These are phyloP conservation scores for Pelecanoides urinatrix DNA, from an alignment of 2,113 vertebrate species.

Conservation along the genomic window DNA sequence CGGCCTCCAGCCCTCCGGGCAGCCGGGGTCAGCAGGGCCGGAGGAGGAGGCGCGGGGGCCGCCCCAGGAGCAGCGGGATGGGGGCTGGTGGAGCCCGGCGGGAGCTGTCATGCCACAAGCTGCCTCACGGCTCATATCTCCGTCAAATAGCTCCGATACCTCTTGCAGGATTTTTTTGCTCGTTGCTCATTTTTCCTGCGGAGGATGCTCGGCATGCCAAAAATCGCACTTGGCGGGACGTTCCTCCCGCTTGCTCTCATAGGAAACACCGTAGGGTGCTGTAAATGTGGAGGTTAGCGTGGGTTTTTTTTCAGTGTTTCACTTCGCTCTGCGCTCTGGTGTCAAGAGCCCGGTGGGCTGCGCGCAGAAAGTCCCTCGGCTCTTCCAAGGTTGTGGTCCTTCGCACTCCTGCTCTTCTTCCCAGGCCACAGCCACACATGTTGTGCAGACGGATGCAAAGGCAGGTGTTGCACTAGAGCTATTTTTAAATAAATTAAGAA, in stretches of 20 bases:
- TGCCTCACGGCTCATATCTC: background rate
- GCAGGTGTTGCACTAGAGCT: background rate
- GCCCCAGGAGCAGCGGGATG: background rate
- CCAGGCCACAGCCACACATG: accelerated
- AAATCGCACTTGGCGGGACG: accelerated
- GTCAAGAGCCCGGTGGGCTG: background rate
- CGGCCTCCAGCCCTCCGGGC: background rate
- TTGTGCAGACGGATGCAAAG: accelerated
- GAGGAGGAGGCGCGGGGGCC: background rate
- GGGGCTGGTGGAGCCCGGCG: background rate
- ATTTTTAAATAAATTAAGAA: background rate
- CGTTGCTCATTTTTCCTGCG: background rate
- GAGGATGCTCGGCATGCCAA: background rate
- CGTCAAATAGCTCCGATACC: too few relatives aligned
- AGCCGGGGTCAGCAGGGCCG: background rate
- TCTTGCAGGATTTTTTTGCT: background rate
- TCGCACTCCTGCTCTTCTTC: background rate
- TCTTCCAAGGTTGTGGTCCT: background rate
- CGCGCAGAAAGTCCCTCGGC: accelerated
- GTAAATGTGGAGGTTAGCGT: accelerated
- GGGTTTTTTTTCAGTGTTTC: too few relatives aligned
- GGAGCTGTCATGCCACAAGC: background rate
- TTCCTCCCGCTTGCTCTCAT: background rate
- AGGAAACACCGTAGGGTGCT: background rate
- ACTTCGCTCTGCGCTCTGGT: accelerated